Evolutionary conservation across 2,797 vertebrate genomes (phyloP), one percentile per base, ranked within the genome.

Genomic region (Diplodus sargus): DNA sequence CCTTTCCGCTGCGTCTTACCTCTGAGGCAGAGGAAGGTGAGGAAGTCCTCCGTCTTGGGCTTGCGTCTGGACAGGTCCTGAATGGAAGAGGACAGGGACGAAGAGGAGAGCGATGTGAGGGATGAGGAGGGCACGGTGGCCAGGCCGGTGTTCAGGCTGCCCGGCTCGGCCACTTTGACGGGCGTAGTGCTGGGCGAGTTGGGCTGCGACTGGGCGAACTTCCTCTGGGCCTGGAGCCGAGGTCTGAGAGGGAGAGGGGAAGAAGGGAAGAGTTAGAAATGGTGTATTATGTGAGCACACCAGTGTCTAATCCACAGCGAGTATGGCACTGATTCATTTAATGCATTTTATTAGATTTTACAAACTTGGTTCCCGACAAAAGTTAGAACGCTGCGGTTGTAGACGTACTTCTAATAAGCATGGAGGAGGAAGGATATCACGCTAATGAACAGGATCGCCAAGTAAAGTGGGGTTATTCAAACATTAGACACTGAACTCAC

Each of bases 11-110:
- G 53, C 0, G 39, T 57, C 78, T 91, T 95, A 99, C 98, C 98
- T 98, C 98, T 95, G 93, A 99, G 97, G 95, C 98, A 99, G 93
- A 99, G 97, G 94, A 99, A 99, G 71, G 98, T 99, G 90, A 99
- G 97, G 93, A 99, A 99, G 95, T 99, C 98, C 96, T 99, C 98
- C 12, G 98, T 99, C 95, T 99, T 99, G 93, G 98, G 98, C 90
- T 99, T 99, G 94, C 97, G 96, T 90, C 97, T 96, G 86, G 97
- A 98, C 95, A 99, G 96, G 95, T 99, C 98, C 87, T 97, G 97
- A 86, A 99, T 97, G 78, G 97, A 97, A 73, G 96, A 95, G 87
- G 96, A 95, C 74, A 96, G 96, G 65, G 96, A 90, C 3, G 90
- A 90, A 0, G 90, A 60, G 56, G 91, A 77, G 61, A 91, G 83